phyloP scores from a whole-genome alignment of 2,797 vertebrate genomes.

The Sebastes paucispinis region DNA sequence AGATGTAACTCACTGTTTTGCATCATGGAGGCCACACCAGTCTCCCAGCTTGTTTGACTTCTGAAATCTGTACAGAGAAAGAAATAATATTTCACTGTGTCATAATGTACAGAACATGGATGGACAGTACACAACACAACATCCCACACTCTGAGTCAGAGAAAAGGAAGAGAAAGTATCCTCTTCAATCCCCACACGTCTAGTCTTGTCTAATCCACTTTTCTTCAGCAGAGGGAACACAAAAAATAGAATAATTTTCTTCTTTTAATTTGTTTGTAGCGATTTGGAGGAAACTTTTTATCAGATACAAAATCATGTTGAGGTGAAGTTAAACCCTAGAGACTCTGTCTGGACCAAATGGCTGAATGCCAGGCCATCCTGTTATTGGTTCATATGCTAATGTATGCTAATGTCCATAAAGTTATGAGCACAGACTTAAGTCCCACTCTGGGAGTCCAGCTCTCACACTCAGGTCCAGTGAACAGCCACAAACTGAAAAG shows the following conservation, averaged over 20 bases:
- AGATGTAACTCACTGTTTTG: slow-evolving; percentile 92
- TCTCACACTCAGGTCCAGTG: not conserved
- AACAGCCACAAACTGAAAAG: not conserved
- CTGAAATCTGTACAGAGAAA: slow-evolving; percentile 83
- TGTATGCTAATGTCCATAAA: slow-evolving; percentile 23
- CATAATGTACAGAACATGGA: not conserved
- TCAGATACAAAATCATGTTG: not conserved
- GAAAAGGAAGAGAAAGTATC: not conserved
- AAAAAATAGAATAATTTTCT: not conserved
- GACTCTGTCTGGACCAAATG: slow-evolving; percentile 3
- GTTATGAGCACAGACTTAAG: slow-evolving; percentile 12
- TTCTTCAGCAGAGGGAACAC: not conserved
- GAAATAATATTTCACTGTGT: not conserved
- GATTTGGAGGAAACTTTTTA: not conserved
- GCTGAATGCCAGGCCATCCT: slow-evolving; percentile 10
- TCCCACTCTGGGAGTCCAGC: not conserved
- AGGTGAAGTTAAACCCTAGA: not conserved
- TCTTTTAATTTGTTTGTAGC: not conserved
- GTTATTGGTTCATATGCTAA: slow-evolving; percentile 29
- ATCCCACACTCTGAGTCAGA: not conserved
- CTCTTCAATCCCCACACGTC: not conserved
- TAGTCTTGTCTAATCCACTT: not conserved
- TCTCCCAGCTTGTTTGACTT: slow-evolving; percentile 88
- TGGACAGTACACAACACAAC: not conserved
- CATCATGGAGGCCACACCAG: slow-evolving; percentile 87